Evolutionary conservation across 1,140 invertebrate species (phyloP), one percentile per base, ranked within the genome.

Genomic region (Bombus waltoni): DNA sequence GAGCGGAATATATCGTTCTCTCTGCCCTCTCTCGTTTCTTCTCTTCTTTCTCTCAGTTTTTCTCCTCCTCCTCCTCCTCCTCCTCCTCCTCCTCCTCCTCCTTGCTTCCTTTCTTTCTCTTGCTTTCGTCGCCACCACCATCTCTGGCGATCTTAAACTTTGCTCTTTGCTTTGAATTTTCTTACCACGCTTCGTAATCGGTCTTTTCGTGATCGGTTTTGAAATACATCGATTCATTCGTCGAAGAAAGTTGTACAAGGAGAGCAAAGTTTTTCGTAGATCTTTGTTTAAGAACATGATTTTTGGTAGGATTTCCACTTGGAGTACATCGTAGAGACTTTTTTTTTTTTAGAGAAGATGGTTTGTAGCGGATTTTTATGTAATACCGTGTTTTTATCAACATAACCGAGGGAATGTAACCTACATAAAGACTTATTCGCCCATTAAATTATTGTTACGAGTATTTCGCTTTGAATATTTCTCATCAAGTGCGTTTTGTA

Each of bases 1-100:
- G 59, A 62, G 68, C 32, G 87, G 88, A 93, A 93, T 93, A 85
- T 92, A 85, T 79, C 84, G 78, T 85, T 89, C 85, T 88, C 78
- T 59, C 59, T 18, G 81, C 73, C 32, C 65, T 35, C 81, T 40
- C 40, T 47, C 66, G 35, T 32, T 74, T 66, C 57, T 40, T 72
- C 75, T 80, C 70, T 77, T 73, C 66, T 88, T 76, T 38, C 38
- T 13, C 40, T 70, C 66, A 73, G 74, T 72, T 28, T 32, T 6
- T 66, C 22, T 59, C 38, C 75, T 72, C 35, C 70, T 42, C 47
- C 40, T 86, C 59, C 65, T 83, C 25, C 65, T 72, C 28, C 44
- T 71, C 28, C n/a, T 42, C 11, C 38, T 25, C 18, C n/a, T 32
- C 42, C 10, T 42, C 35, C n/a, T 62, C 18, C 15, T 4, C 32